These are phyloP conservation scores for Nixonia krombeini DNA, from an alignment of 1,140 invertebrate genomes.

Conservation along the genomic window DNA sequence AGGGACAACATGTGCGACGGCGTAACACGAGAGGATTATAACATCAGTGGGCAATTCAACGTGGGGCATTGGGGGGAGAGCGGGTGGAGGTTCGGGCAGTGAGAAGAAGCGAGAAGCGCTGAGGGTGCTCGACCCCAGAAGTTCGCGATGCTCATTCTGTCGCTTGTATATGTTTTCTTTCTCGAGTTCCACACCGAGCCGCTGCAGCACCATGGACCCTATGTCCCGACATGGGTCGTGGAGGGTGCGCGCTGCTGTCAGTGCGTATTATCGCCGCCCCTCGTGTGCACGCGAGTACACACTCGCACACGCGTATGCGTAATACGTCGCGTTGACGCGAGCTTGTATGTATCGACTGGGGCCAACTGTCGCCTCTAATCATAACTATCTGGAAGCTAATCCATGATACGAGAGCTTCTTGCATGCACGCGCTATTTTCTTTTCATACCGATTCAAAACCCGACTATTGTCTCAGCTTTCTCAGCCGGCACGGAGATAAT, in stretches of 20 bases:
- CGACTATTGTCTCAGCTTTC: no score
- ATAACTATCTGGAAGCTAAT: slow-evolving; percentile 63
- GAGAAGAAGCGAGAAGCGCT: slow-evolving; percentile 13
- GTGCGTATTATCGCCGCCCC: slow-evolving; percentile 66
- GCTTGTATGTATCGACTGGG: slow-evolving; percentile 16
- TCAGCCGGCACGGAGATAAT: no score
- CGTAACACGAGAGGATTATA: slow-evolving; percentile 72
- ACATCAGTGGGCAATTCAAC: slow-evolving; percentile 63
- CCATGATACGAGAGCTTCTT: slow-evolving; percentile 18
- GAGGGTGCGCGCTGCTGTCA: slow-evolving; percentile 64
- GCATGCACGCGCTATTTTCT: no score
- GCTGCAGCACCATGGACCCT: slow-evolving; percentile 55
- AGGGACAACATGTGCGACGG: slow-evolving; percentile 62
- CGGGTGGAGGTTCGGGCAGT: slow-evolving; percentile 4
- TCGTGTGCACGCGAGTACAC: slow-evolving; percentile 24
- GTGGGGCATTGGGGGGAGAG: slow-evolving; percentile 8
- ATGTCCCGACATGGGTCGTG: slow-evolving; percentile 36
- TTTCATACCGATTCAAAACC: no score
- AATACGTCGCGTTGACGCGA: slow-evolving; percentile 5
- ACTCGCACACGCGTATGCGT: slow-evolving; percentile 5
- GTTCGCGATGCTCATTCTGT: slow-evolving; percentile 34
- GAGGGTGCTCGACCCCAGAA: slow-evolving; percentile 12
- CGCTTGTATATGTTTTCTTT: slow-evolving; percentile 46
- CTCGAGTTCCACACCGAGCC: slow-evolving; percentile 18
- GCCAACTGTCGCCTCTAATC: slow-evolving; percentile 70